A percentile compares a stretch with the other conserved stretches of the same genome.
phyloP scores from a whole-genome alignment of 2,113 vertebrate species.

The Zeus faber region DNA sequence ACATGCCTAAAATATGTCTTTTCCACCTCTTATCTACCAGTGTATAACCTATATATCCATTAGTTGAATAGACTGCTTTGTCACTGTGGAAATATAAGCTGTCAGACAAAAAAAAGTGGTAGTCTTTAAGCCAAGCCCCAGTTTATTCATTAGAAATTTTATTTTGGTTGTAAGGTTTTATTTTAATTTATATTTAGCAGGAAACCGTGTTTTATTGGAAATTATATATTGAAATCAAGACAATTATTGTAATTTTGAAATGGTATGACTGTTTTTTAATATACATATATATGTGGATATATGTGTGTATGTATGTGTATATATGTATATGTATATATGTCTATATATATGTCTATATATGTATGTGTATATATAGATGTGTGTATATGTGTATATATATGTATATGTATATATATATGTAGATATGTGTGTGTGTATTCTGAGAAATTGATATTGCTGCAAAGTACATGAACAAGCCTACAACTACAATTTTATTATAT shows the following conservation, averaged over 20 bases:
- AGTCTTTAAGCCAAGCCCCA: background rate
- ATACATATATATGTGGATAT: slow-evolving; percentile 54
- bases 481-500: slow-evolving; percentile 55
- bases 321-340: too few species aligned
- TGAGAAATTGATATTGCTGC: slow-evolving; percentile 49
- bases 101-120: slow-evolving; percentile 7
- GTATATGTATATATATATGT: too few species aligned
- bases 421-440: too few species aligned
- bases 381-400: too few species aligned
- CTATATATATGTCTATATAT: too few species aligned
- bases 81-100: slow-evolving; percentile 3
- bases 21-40: background rate
- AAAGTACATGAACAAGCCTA: slow-evolving; percentile 55
- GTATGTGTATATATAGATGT: too few species aligned
- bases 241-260: slow-evolving; percentile 40
- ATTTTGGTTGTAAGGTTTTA: background rate
- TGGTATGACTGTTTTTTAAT: slow-evolving; percentile 67
- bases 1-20: background rate
- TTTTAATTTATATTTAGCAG: slow-evolving; percentile 1
- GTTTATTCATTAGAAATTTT: slow-evolving; percentile 1
- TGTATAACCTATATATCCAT: slow-evolving; percentile 6
- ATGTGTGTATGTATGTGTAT: too few species aligned
- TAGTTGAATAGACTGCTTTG: background rate
- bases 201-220: slow-evolving; percentile 35
- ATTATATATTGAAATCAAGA: slow-evolving; percentile 28